Evolutionary conservation across 2,888 invertebrate genomes (phyloP), one percentile per base, ranked within the genome.

Genomic region (Empis stercorea): DNA sequence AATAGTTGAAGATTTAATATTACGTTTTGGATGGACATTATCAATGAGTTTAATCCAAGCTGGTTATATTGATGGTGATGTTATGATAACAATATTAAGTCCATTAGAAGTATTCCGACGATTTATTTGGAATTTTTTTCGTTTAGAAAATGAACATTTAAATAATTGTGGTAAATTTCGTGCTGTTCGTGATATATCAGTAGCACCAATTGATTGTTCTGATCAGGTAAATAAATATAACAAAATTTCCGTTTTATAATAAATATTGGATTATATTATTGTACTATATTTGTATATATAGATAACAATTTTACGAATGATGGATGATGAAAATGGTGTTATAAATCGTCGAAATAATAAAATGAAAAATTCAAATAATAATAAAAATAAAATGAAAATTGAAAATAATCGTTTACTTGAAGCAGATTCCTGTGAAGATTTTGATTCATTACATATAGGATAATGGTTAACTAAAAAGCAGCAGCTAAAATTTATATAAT

Each of bases 101-200:
- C 79, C 80, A 1, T 62, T 83, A 36, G 84, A 84, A 70, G 81
- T 84, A 3, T 80, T 82, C 63, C 73, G 77, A 51, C 70, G 85
- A 44, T 91, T 89, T 65, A 79, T 91, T 13, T 89, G 89, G 89
- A 89, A 89, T 64, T 89, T 84, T 62, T 87, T 89, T 71, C 87
- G 89, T 2, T 68, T 89, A 55, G 89, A 89, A 69, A 89, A 91
- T 68, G 89, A 89, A 62, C 89, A 91, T 65, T 70, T 91, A 50
- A 89, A 91, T 68, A 89, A 89, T 68, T 89, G 88, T 66, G 89
- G 89, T 71, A 80, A 81, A 69, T 91, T 91, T 73, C 75, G 89
- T 64, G 89, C 89, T 10, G 88, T 91, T 1, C 71, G 89, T 43
- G 89, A 89, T 64, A 89, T 89, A 52, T 84, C 83, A 2, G 81